phyloP scores from a whole-genome alignment of 2,797 vertebrate genomes.

The Champsocephalus gunnari region DNA sequence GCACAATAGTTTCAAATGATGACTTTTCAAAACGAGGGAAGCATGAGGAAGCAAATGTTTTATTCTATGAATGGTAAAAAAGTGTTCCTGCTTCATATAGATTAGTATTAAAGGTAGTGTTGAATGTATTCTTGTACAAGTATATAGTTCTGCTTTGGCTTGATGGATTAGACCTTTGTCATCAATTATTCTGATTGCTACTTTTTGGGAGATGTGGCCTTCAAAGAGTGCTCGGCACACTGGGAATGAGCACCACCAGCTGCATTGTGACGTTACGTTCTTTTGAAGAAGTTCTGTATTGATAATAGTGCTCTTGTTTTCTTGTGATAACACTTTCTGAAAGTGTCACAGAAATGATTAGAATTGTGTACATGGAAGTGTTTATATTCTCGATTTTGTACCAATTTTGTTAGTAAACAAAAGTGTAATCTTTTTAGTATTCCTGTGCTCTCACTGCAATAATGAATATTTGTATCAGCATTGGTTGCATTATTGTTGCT shows the following conservation, averaged over 20 bases:
- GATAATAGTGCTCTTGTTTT: constrained; percentile 79
- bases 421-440: constrained; percentile 82
- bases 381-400: constrained; percentile 85
- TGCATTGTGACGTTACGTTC: constrained; percentile 63
- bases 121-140: constrained; percentile 76
- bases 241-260: constrained; percentile 38
- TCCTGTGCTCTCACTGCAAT: constrained; percentile 86
- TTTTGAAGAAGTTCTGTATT: constrained; percentile 63
- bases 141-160: constrained; percentile 75
- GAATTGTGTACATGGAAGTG: constrained; percentile 78
- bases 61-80: constrained; percentile 33
- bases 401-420: constrained; percentile 79
- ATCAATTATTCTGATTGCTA: constrained; percentile 58
- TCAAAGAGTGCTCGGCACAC: constrained; percentile 42
- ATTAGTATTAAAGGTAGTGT: constrained; percentile 61
- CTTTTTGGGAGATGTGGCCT: constrained; percentile 50
- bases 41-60: constrained; percentile 35
- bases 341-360: constrained; percentile 64
- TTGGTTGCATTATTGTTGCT: constrained; percentile 84
- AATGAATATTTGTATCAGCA: constrained; percentile 85
- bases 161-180: constrained; percentile 65
- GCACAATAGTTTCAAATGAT: constrained; percentile 72
- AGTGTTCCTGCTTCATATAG: constrained; percentile 57
- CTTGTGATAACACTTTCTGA: constrained; percentile 60
- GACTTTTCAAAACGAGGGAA: constrained; percentile 57